Evolutionary conservation across 53 echinoderm and acorn worm species (phyloP).

Genomic region (Apostichopus leukothele): DNA sequence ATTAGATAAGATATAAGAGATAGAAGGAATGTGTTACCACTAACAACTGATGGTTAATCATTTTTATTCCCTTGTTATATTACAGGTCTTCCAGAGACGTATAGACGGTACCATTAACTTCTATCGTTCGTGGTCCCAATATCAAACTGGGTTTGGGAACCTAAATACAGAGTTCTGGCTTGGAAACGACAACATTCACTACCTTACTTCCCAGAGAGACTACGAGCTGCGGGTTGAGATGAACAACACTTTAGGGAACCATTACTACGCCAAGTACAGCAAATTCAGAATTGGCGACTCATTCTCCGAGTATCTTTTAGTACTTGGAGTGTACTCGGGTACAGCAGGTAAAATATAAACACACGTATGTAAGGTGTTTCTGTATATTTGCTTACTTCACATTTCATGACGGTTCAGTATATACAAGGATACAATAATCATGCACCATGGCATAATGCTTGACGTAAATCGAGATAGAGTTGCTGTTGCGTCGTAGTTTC

Average conservation of each 20-base stretch:
- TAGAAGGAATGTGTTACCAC: too few species aligned
- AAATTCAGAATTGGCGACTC: constrained; percentile 50
- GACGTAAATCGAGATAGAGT: too few species aligned
- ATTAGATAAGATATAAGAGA: too few species aligned
- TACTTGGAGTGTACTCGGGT: constrained; percentile 53
- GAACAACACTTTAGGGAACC: constrained; percentile 35
- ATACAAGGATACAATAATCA: too few species aligned
- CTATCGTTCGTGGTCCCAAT: constrained; percentile 49
- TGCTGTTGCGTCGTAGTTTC: too few species aligned
- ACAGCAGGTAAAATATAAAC: constrained; percentile 49
- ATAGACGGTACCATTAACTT: constrained; percentile 57
- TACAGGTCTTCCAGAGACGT: constrained; percentile 62
- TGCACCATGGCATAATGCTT: too few species aligned
- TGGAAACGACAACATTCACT: constrained; percentile 58
- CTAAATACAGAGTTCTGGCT: constrained; percentile 63
- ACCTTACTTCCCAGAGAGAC: constrained; percentile 50
- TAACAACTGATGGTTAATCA: too few species aligned
- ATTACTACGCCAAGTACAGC: constrained; percentile 50
- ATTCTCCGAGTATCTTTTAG: constrained; percentile 34
- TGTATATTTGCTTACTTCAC: too few species aligned
- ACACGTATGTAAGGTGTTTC: too few species aligned
- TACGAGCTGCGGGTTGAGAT: constrained; percentile 55
- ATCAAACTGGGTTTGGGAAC: constrained; percentile 61
- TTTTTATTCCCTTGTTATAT: too few species aligned
- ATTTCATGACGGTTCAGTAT: too few species aligned